Evolutionary conservation across 2,888 invertebrate species (phyloP).

Genomic region (Trachelus iudaicus): DNA sequence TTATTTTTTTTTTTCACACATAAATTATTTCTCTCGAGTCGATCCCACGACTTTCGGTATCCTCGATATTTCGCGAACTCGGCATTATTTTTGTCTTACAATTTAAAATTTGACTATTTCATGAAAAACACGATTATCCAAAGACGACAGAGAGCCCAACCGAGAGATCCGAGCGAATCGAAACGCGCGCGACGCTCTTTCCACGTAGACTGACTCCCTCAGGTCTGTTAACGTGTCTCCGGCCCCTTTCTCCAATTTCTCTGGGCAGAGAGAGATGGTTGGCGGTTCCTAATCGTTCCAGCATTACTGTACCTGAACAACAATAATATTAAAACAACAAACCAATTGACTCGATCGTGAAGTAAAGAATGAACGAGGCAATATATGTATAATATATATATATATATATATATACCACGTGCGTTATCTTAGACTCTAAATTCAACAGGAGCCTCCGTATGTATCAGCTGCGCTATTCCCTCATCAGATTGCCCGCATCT

Average conservation of each 20-base stretch:
- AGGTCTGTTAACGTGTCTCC: neutral
- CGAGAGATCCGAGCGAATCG: neutral
- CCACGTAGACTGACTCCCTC: slow-evolving; percentile 33
- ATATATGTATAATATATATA: neutral
- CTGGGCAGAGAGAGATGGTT: too few species aligned
- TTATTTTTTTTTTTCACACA: neutral
- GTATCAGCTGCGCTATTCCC: too few species aligned
- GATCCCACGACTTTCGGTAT: neutral
- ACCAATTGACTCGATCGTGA: neutral
- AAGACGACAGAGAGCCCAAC: neutral
- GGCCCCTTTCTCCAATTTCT: neutral
- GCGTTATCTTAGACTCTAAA: too few species aligned
- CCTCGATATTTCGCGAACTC: neutral
- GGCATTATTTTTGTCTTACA: neutral
- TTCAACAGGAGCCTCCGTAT: too few species aligned
- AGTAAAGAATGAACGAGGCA: neutral
- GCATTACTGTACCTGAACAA: neutral
- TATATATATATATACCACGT: too few species aligned
- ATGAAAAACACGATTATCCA: neutral
- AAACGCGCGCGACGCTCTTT: slow-evolving; percentile 36
- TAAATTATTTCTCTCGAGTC: neutral
- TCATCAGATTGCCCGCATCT: too few species aligned
- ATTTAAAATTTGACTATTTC: neutral
- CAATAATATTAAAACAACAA: neutral
- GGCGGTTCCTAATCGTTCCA: neutral